These are phyloP conservation scores for Microtus pennsylvanicus DNA, from an alignment of 2,113 vertebrate genomes.

Conservation along the genomic window DNA sequence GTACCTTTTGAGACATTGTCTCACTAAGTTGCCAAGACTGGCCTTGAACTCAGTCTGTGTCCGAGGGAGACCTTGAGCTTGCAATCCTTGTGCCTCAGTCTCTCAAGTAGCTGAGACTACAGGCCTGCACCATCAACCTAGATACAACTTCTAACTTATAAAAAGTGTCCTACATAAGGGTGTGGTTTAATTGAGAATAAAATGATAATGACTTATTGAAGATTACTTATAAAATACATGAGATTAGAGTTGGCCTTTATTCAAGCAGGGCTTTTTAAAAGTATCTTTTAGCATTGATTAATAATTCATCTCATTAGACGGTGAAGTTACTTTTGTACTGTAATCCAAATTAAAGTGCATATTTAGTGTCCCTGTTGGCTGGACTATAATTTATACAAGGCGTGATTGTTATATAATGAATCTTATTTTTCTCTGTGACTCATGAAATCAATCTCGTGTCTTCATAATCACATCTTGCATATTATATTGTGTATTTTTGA, in stretches of 20 bases:
- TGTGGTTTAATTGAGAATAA: conserved; percentile 59
- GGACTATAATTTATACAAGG: conserved; percentile 51
- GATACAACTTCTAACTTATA: conserved; percentile 1
- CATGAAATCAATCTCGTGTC: conserved; percentile 56
- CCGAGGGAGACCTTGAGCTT: not conserved
- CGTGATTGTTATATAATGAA: conserved; percentile 65
- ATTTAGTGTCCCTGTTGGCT: conserved; percentile 67
- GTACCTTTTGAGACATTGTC: not conserved
- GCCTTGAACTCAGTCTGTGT: not conserved
- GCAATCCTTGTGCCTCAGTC: not conserved
- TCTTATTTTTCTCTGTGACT: conserved; percentile 63
- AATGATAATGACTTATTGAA: conserved; percentile 70
- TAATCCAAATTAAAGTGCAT: conserved; percentile 80
- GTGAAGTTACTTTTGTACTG: conserved; percentile 72
- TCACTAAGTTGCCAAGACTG: not conserved
- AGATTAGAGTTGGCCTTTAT: conserved; percentile 70
- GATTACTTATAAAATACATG: conserved; percentile 65
- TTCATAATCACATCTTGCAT: conserved; percentile 59
- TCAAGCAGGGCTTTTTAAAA: conserved; percentile 5
- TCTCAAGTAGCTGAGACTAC: not conserved
- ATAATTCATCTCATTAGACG: conserved; percentile 82
- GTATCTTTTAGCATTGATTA: conserved; percentile 76
- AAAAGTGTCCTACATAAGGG: not conserved
- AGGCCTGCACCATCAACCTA: not conserved
- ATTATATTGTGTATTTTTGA: conserved; percentile 62